Evolutionary conservation across 2,888 invertebrate species (phyloP).

Genomic region (Diarsia rubi): DNA sequence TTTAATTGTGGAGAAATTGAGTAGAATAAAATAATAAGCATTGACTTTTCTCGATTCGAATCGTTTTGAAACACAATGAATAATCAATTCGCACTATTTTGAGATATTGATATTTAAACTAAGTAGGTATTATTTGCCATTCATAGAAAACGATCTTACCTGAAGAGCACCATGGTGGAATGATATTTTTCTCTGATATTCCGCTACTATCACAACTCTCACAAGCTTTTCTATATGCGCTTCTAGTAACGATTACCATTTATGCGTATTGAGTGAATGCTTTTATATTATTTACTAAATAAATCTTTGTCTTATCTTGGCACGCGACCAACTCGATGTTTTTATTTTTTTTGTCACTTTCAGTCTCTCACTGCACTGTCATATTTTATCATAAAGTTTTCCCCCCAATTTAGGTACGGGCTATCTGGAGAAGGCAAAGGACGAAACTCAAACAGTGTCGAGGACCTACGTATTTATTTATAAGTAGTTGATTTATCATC

Average conservation of each 20-base stretch:
- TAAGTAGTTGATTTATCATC: no score
- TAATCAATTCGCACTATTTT: not conserved
- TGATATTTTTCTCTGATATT: conserved; percentile 74
- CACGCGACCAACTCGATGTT: conserved; percentile 58
- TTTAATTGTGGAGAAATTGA: not conserved
- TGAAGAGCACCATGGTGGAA: conserved; percentile 84
- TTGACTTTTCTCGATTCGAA: not conserved
- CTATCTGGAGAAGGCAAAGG: conserved; percentile 12
- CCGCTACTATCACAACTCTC: conserved; percentile 76
- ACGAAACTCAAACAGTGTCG: conserved; percentile 6
- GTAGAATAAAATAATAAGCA: not conserved
- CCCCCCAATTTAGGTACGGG: conserved; percentile 34
- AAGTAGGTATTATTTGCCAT: not conserved
- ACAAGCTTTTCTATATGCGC: conserved; percentile 72
- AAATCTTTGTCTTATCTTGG: conserved; percentile 29
- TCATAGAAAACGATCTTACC: conserved; percentile 66
- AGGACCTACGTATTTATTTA: not conserved
- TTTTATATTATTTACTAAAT: conserved; percentile 24
- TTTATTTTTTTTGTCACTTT: conserved; percentile 39
- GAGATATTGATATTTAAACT: not conserved
- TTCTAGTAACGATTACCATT: conserved; percentile 79
- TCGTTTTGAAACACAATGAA: not conserved
- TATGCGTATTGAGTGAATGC: conserved; percentile 41
- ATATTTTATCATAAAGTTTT: conserved; percentile 30
- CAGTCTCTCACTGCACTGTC: not conserved